These are phyloP conservation scores for silkworm (Bombyx mori) DNA, from an alignment of 1,140 invertebrate genomes.

Conservation along the genomic window ASM3026992v2 NC_085133.1:8474501-8475000, in stretches of 20 bases:
- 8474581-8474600: constrained; percentile 6
- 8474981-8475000: constrained; percentile 26
- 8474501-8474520: too few relatives aligned
- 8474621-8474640: constrained; percentile 8
- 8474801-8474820: neutral
- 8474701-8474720: constrained; percentile 20
- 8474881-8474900: constrained; percentile 24
- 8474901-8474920: constrained; percentile 62
- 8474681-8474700: constrained; percentile 10
- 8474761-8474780: too few relatives aligned
- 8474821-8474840: constrained; percentile 9
- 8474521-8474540: too few relatives aligned
- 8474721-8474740: constrained; percentile 2
- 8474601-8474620: constrained; percentile 12
- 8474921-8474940: constrained; percentile 50
- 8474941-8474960: constrained; percentile 62
- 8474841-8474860: constrained; percentile 10
- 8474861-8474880: neutral
- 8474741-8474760: too few relatives aligned
- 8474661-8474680: constrained; percentile 23
- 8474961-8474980: constrained; percentile 39
- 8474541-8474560: neutral
- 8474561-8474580: neutral
- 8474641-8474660: constrained; percentile 14
- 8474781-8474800: neutral